These are phyloP conservation scores for Saguinus imperator DNA, from an alignment of 2,113 vertebrate species.

Conservation along the genomic window DNA sequence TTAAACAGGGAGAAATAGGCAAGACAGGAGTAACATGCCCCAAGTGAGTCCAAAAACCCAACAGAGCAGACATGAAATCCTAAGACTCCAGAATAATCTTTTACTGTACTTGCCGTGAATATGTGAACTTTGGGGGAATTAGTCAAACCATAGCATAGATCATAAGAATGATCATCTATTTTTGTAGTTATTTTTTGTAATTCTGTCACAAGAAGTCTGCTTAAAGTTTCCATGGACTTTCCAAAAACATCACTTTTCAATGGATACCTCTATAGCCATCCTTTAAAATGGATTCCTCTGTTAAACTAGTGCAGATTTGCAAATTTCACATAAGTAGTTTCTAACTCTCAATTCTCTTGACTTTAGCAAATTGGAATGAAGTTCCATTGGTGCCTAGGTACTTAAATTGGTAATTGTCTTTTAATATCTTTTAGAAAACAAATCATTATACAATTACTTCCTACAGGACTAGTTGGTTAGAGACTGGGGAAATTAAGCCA, in stretches of 20 bases:
- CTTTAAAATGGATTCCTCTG: background rate
- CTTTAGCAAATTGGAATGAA: slow-evolving; percentile 48
- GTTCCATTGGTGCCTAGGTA: background rate
- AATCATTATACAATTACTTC: slow-evolving; percentile 48
- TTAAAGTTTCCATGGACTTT: background rate
- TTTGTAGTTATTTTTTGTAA: background rate
- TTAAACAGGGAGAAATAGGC: background rate
- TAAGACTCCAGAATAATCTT: too few relatives aligned
- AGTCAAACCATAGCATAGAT: background rate
- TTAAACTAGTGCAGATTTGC: background rate
- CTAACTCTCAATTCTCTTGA: background rate
- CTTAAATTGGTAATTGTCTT: slow-evolving; percentile 55
- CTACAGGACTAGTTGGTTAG: slow-evolving; percentile 33
- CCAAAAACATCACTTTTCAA: background rate
- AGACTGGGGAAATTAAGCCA: slow-evolving; percentile 27
- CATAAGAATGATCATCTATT: background rate
- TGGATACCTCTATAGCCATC: background rate
- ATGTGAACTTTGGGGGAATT: background rate
- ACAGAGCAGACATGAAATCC: background rate
- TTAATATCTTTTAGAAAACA: slow-evolving; percentile 55
- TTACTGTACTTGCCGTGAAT: background rate
- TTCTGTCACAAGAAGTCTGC: background rate
- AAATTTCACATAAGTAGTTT: background rate
- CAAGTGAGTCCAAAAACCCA: background rate
- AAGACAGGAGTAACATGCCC: background rate